Percentiles rank a stretch among this genome's conserved stretches.
Evolutionary conservation across 2,113 vertebrate genomes (phyloP).

Genomic region (Oreocharis arfaki): DNA sequence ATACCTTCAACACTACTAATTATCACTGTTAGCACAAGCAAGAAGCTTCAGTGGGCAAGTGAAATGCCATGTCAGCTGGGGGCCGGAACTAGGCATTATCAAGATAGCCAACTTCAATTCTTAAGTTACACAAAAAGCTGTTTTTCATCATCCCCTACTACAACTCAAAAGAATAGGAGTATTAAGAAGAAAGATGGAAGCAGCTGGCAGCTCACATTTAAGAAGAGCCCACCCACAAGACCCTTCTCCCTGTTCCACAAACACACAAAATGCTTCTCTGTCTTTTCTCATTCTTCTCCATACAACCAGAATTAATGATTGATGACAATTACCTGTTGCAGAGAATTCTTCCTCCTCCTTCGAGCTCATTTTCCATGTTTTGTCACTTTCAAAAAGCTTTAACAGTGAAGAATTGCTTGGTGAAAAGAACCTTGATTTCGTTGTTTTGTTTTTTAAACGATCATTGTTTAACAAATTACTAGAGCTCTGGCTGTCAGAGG

Average conservation of each 20-base stretch:
- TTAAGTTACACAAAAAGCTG: not conserved
- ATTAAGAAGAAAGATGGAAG: not conserved
- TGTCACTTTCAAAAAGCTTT: not conserved
- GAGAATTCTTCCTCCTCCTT: not conserved
- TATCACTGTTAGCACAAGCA: not conserved
- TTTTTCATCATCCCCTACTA: not conserved
- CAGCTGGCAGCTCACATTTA: not conserved
- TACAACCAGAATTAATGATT: not conserved
- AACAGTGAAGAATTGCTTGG: not conserved
- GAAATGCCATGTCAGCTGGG: not conserved
- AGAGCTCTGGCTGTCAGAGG: not conserved
- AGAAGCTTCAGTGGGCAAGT: not conserved
- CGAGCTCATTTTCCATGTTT: fast-evolving
- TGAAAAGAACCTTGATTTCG: not conserved
- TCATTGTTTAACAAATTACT: not conserved
- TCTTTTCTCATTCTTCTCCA: not conserved
- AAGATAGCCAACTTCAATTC: not conserved
- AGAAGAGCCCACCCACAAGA: not conserved
- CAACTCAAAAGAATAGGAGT: not conserved
- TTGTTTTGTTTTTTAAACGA: not conserved
- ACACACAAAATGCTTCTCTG: not conserved
- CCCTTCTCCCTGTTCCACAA: not conserved
- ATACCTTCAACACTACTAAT: not conserved
- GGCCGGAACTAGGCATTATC: not conserved
- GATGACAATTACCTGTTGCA: constrained; percentile 20